Conservation (phyloP, 2,113 vertebrate genomes). For the Bostrychus sinensis region DNA sequence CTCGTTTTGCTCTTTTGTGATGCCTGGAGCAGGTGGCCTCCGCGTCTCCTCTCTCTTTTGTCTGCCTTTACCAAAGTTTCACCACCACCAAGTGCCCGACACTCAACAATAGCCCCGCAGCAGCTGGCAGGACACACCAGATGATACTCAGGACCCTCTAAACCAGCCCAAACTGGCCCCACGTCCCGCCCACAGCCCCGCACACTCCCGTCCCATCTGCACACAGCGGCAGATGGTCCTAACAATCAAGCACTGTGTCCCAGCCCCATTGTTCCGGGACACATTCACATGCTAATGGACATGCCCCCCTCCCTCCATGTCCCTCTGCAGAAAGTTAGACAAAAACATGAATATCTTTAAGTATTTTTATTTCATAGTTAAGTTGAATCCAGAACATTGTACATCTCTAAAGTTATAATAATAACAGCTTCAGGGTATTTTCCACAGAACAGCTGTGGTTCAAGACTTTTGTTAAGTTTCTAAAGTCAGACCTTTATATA, state of each 20-base stretch:
- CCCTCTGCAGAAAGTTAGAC: background rate
- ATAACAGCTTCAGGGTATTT: background rate
- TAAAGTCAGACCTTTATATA: background rate
- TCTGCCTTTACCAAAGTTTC: constrained; percentile 58
- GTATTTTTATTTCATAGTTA: background rate
- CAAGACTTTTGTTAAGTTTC: background rate
- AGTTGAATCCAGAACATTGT: background rate
- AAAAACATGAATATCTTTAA: background rate
- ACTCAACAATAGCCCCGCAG: constrained; percentile 55
- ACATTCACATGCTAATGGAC: background rate
- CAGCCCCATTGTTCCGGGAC: constrained; percentile 1
- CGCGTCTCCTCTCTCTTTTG: constrained; percentile 16
- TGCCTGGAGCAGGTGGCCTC: constrained; percentile 27
- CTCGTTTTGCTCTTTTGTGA: constrained; percentile 6
- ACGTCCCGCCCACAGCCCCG: constrained; percentile 5
- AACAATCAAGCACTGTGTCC: constrained; percentile 5
- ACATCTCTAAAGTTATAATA: background rate
- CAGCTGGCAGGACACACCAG: constrained; percentile 70
- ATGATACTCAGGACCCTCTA: constrained; percentile 46
- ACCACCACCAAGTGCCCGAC: constrained; percentile 49
- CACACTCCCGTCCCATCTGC: constrained; percentile 1
- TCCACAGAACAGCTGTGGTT: background rate
- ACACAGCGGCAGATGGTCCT: background rate
- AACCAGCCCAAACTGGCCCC: constrained; percentile 50
- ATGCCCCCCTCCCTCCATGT: constrained; percentile 15